Evolutionary conservation across 2,113 vertebrate species (phyloP).

Genomic region (Odocoileus hemionus): DNA sequence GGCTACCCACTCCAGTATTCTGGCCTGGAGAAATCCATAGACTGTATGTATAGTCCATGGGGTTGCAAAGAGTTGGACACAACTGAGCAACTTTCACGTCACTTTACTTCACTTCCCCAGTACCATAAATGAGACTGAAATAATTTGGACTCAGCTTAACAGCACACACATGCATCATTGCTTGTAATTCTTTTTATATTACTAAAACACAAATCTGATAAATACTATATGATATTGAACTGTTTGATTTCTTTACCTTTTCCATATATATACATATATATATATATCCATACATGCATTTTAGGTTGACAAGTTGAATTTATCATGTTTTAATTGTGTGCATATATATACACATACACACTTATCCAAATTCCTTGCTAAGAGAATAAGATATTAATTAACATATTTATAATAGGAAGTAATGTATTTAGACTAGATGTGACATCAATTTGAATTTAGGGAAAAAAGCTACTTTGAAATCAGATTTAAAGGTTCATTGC

Average conservation of each 20-base stretch:
- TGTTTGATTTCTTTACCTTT: neutral
- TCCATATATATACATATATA: neutral
- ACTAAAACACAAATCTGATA: neutral
- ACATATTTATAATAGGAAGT: neutral
- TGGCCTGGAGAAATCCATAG: neutral
- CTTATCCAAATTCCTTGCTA: neutral
- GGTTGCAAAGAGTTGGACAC: neutral
- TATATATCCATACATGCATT: neutral
- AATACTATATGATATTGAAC: neutral
- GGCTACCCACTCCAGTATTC: neutral
- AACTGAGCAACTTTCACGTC: neutral
- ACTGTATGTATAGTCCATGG: neutral
- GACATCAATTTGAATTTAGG: neutral
- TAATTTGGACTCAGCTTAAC: neutral
- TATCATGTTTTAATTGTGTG: neutral
- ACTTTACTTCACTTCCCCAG: neutral
- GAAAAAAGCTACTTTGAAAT: neutral
- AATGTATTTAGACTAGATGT: neutral
- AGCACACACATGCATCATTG: neutral
- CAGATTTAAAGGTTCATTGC: neutral
- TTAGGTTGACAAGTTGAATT: neutral
- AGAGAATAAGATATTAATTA: neutral
- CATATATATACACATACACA: neutral
- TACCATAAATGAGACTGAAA: neutral
- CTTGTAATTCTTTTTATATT: neutral